phyloP scores from a whole-genome alignment of 2,113 vertebrate species.

The Vanacampus margaritifer region DNA sequence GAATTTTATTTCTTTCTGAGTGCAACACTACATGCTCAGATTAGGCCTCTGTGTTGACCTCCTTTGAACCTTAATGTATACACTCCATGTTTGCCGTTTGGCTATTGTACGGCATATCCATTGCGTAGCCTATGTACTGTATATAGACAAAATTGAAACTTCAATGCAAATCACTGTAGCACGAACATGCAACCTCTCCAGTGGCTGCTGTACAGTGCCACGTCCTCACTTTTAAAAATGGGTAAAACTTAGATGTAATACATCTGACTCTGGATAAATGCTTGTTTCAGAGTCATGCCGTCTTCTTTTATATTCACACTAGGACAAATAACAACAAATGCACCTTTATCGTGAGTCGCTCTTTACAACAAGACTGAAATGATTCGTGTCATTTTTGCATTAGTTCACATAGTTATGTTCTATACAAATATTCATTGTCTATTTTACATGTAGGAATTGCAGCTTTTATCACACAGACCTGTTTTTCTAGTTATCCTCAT shows the following conservation, averaged over 20 bases:
- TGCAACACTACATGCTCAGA: background rate
- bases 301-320: slow-evolving; percentile 11
- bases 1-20: background rate
- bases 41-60: background rate
- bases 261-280: too few relatives aligned
- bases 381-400: background rate
- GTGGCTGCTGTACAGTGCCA: background rate
- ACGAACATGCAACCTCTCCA: slow-evolving; percentile 4
- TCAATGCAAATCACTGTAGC: slow-evolving; percentile 1
- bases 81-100: too few relatives aligned
- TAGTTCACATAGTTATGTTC: background rate
- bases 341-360: background rate
- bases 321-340: background rate
- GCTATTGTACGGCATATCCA: too few relatives aligned
- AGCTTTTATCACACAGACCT: background rate
- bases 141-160: too few relatives aligned
- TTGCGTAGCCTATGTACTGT: too few relatives aligned
- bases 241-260: background rate
- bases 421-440: background rate
- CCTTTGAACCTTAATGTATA: background rate
- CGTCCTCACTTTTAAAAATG: slow-evolving; percentile 12
- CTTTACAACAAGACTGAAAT: background rate
- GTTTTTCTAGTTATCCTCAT: slow-evolving; percentile 3
- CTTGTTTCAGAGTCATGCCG: background rate
- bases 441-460: background rate